These are phyloP conservation scores for cat (Felis catus) DNA, from an alignment of 2,113 vertebrate genomes.

Conservation along the genomic window DNA sequence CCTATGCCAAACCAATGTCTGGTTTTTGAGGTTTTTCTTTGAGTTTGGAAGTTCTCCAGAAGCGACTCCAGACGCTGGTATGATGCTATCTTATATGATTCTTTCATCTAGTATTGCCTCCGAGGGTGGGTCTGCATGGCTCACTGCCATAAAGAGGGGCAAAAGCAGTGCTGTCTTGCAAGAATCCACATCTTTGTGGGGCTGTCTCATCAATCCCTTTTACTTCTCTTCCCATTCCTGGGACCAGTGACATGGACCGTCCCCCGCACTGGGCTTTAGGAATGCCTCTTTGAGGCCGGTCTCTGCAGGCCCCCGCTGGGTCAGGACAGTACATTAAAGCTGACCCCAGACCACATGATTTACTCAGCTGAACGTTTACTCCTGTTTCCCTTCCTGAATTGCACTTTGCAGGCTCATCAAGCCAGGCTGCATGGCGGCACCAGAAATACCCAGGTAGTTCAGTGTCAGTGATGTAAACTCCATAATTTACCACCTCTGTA, in stretches of 20 bases:
- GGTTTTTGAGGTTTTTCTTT: not conserved
- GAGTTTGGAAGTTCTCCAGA: not conserved
- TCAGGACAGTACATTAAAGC: not conserved
- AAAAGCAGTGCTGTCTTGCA: not conserved
- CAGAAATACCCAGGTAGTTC: not conserved
- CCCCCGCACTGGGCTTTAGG: too few species aligned
- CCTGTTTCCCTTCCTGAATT: not conserved
- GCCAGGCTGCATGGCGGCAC: rapidly evolving
- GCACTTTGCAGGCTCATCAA: not conserved
- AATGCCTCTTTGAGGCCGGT: too few species aligned
- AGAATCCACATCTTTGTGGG: not conserved
- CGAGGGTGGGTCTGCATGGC: not conserved
- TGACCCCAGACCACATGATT: not conserved
- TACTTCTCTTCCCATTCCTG: not conserved
- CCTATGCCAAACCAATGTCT: not conserved
- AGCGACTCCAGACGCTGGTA: not conserved
- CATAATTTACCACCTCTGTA: too few species aligned
- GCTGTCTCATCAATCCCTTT: not conserved
- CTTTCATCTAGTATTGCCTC: not conserved
- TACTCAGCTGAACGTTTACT: not conserved
- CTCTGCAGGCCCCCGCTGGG: too few species aligned
- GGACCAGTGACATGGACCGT: not conserved
- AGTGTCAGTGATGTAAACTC: not conserved
- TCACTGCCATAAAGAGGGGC: not conserved
- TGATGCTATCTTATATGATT: not conserved